These are phyloP conservation scores for Vidua chalybeata DNA, from an alignment of 2,113 vertebrate species.

Conservation along the genomic window DNA sequence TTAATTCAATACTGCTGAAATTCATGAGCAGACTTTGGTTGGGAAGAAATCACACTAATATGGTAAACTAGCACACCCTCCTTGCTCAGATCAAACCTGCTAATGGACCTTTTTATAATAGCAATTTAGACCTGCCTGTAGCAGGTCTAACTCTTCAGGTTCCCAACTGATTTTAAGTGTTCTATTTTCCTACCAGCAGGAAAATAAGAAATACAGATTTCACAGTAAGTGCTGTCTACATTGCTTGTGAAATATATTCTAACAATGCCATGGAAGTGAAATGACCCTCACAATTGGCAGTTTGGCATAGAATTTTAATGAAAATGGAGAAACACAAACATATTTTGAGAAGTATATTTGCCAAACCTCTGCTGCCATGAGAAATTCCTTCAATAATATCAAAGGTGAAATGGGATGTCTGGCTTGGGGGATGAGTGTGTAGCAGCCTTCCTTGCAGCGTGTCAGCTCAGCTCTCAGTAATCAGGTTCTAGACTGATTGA, in stretches of 20 bases:
- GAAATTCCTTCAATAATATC: neutral
- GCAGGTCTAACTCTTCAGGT: constrained; percentile 16
- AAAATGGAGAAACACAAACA: neutral
- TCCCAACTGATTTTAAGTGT: neutral
- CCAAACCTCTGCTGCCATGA: neutral
- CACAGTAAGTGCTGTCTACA: neutral
- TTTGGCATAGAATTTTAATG: neutral
- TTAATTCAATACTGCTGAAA: constrained; percentile 35
- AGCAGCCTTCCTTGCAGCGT: neutral
- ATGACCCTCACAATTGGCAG: neutral
- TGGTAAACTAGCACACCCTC: constrained; percentile 30
- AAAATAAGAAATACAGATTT: constrained; percentile 33
- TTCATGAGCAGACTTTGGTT: constrained; percentile 23
- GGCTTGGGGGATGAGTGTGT: neutral
- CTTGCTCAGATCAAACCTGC: constrained; percentile 30
- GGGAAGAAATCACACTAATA: neutral
- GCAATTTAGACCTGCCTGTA: neutral
- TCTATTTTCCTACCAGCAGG: neutral
- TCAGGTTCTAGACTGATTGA: neutral
- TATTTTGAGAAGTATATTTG: neutral
- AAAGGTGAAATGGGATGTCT: neutral
- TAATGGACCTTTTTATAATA: neutral
- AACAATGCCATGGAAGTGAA: neutral
- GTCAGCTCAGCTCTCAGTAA: neutral
- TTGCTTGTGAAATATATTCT: neutral